Base-by-base conservation (phyloP, 2,797 vertebrate genomes). In the Lemur catta region DNA sequence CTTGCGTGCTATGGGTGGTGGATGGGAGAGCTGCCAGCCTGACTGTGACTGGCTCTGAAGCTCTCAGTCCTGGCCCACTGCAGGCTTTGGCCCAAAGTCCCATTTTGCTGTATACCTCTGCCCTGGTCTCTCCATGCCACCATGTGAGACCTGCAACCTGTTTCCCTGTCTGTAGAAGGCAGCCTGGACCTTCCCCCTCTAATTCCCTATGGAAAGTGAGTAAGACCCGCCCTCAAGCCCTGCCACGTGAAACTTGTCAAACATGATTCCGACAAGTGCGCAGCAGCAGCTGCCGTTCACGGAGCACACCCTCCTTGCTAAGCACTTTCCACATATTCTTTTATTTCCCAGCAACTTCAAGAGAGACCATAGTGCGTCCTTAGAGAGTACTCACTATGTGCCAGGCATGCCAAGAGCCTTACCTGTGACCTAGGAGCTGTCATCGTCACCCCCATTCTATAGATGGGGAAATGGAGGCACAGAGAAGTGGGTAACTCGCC, bases 211-310 rank as follows among this genome's bases (percentile, higher is more conserved):
- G 63, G 30, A 67, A 35, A 43, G 61, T 35, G 33, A 55, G 10
- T 3, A 24, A 41, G 57, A 59, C 30, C 55, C 18, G 14, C 38
- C 28, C 30, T 74, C 33, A 5, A 14, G 43, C 26, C 0, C 1
- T 7, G 72, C 46, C 41, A 14, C 55, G 15, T 35, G 55, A 41
- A 28, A 20, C 75, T 3, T 41, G 79, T 28, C n/a, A 22, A 1
- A 52, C 46, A 2, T 5, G n/a, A 28, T 8, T 5, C 41, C 17
- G 38, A 57, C 11, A 26, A 17, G 15, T 0, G 26, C 0, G 1
- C 24, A 24, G 35, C 28, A 15, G 46, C 59, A 26, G 24, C 14
- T 71, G 48, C 38, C 7, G 0, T 0, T 15, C 48, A 30, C 43
- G 0, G 30, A 55, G 24, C 12, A 13, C 46, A 18, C 4, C 20